Base-by-base conservation (phyloP, 2,113 vertebrate species). In the Ivindomyrus marchei region DNA sequence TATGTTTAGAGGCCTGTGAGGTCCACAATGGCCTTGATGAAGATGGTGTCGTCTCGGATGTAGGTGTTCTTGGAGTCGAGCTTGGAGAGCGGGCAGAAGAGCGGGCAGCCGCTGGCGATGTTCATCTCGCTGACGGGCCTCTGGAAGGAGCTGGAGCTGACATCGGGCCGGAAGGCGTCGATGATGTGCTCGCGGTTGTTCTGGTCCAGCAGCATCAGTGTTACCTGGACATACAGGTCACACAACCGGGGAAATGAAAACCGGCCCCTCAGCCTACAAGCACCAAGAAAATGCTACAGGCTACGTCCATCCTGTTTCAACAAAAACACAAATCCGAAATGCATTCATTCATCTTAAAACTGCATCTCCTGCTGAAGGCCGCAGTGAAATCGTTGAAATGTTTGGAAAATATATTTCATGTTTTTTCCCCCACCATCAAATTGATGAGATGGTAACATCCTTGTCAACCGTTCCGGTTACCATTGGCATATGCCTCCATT, bases 11-110 rank as follows among this genome's bases (percentile, higher is more conserved):
- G 97, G 90, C 98, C 98, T 0, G 98, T 97, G 93, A 99, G 97
- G 93, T 99, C 98, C 85, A 99, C 98, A 0, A 99, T 99, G 95
- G 97, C 98, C 95, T 99, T 99, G 95, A 99, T 97, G 95, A 99
- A 99, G 95, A 99, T 97, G 93, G 97, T 97, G 8, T 99, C 98
- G 0, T 99, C 98, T 0, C 97, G 97, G 87, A 99, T 97, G 58
- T 99, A 99, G 66, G 97, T 97, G 91, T 97, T 98, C 95, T 98
- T 98, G 89, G 96, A 94, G 93, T 99, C 98, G 94, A 99, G 97
- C 92, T 97, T 96, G 4, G 97, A 95, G 27, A 99, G 96, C 0
- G 98, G 97, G 92, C 98, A 99, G 96, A 99, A 99, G 86, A 99
- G 97, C 0, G 98, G 98, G 91, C 98, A 99, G 91, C 98, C 98